A percentile compares a stretch with the other conserved stretches of the same genome.
Evolutionary conservation across 2,888 invertebrate species (phyloP).

Genomic region (Cylindroiulus punctatus): DNA sequence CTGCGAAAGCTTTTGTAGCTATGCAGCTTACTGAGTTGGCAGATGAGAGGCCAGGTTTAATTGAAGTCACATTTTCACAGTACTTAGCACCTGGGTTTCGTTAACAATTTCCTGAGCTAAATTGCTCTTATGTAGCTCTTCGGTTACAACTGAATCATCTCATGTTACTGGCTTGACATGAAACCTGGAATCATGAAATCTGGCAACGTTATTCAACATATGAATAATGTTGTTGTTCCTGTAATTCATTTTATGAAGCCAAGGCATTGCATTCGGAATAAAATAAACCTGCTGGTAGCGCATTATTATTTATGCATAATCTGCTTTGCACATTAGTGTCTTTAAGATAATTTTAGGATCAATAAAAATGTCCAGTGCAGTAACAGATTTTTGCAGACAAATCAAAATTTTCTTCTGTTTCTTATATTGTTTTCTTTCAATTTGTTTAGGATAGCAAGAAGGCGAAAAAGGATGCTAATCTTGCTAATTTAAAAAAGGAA

Average conservation of each 20-base stretch:
- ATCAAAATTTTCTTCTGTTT: background rate
- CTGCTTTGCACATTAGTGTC: no score
- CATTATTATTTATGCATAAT: no score
- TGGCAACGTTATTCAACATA: no score
- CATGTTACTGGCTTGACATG: background rate
- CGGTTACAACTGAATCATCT: background rate
- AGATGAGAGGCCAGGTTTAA: background rate
- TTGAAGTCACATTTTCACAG: background rate
- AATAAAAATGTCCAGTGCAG: background rate
- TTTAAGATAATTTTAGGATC: background rate
- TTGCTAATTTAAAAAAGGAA: slow-evolving; percentile 69
- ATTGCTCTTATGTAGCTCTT: background rate
- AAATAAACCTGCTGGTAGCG: no score
- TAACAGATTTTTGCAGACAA: background rate
- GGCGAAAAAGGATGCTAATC: slow-evolving; percentile 63
- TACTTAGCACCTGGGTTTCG: slow-evolving; percentile 10
- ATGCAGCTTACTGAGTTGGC: background rate
- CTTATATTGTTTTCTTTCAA: slow-evolving; percentile 10
- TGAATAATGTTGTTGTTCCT: background rate
- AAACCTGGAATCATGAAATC: no score
- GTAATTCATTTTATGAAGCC: background rate
- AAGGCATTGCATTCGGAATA: no score
- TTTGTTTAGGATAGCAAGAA: slow-evolving; percentile 53
- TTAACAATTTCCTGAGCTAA: background rate
- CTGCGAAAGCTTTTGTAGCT: slow-evolving; percentile 5